Percentiles rank a stretch among this genome's conserved stretches.
Conservation (phyloP, 2,797 vertebrate genomes). For the Mycteria americana region DNA sequence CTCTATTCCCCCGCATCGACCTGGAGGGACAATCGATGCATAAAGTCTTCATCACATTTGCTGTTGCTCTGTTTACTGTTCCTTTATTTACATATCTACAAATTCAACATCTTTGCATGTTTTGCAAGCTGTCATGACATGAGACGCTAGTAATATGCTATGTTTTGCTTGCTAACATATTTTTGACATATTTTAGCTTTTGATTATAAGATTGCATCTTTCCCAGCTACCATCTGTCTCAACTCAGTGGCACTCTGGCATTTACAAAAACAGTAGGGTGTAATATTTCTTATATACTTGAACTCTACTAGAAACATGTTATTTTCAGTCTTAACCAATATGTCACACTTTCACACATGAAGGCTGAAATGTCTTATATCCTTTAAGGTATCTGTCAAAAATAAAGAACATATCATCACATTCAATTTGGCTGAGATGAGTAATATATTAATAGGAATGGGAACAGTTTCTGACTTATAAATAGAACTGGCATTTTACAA, state of each 20-base stretch:
- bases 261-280: slow-evolving; percentile 80
- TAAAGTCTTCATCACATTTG: not conserved
- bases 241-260: slow-evolving; percentile 73
- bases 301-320: slow-evolving; percentile 73
- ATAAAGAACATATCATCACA: slow-evolving; percentile 62
- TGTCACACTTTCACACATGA: slow-evolving; percentile 73
- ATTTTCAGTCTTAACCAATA: slow-evolving; percentile 78
- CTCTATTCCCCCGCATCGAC: not conserved
- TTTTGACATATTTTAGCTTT: slow-evolving; percentile 83
- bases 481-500: slow-evolving; percentile 55
- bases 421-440: slow-evolving; percentile 69
- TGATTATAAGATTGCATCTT: slow-evolving; percentile 80
- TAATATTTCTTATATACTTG: slow-evolving; percentile 76
- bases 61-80: slow-evolving; percentile 61
- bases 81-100: slow-evolving; percentile 74
- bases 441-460: slow-evolving; percentile 60
- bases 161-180: slow-evolving; percentile 82
- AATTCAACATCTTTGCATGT: slow-evolving; percentile 72
- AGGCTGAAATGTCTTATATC: slow-evolving; percentile 63
- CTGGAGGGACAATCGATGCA: not conserved
- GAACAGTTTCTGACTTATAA: slow-evolving; percentile 56
- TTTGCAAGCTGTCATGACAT: slow-evolving; percentile 82
- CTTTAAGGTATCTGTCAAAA: slow-evolving; percentile 70
- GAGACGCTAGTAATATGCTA: slow-evolving; percentile 72
- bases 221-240: slow-evolving; percentile 83